These are phyloP conservation scores for Anguilla pacifica DNA, from an alignment of 2,797 vertebrate species.

Conservation along the genomic window DNA sequence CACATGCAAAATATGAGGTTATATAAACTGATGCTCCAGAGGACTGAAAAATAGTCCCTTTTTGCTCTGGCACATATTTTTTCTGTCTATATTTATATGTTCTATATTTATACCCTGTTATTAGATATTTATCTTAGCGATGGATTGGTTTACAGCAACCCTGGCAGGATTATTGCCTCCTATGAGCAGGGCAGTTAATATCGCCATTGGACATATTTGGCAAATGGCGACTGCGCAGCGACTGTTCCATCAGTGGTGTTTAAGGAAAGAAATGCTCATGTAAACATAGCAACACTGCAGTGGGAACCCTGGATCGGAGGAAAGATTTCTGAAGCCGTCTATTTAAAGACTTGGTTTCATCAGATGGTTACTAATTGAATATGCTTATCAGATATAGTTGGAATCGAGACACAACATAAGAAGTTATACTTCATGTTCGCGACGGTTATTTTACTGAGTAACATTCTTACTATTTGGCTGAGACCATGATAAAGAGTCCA, in stretches of 20 bases:
- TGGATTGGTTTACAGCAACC: conserved; percentile 11
- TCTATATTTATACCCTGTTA: conserved; percentile 57
- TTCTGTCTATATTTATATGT: conserved; percentile 58
- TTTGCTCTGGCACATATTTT: conserved; percentile 36
- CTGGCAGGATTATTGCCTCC: conserved; percentile 15
- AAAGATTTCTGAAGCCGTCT: conserved; percentile 18
- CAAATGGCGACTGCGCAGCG: neutral
- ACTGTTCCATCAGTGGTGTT: conserved; percentile 19
- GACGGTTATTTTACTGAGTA: conserved; percentile 30
- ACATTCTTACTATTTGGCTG: neutral
- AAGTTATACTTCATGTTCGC: conserved; percentile 37
- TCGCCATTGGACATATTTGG: conserved; percentile 26
- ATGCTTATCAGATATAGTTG: conserved; percentile 29
- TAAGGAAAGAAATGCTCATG: conserved; percentile 20
- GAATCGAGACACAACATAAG: neutral
- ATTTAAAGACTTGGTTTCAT: conserved; percentile 46
- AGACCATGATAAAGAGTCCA: neutral
- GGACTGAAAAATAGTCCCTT: conserved; percentile 36
- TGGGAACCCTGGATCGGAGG: neutral
- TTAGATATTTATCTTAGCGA: conserved; percentile 24
- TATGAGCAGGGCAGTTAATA: conserved; percentile 9
- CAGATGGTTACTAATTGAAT: conserved; percentile 27
- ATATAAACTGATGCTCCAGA: conserved; percentile 43
- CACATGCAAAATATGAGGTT: conserved; percentile 49
- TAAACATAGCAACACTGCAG: conserved; percentile 24